Conservation (phyloP, 2,797 vertebrate species). For the Molossus molossus region DNA sequence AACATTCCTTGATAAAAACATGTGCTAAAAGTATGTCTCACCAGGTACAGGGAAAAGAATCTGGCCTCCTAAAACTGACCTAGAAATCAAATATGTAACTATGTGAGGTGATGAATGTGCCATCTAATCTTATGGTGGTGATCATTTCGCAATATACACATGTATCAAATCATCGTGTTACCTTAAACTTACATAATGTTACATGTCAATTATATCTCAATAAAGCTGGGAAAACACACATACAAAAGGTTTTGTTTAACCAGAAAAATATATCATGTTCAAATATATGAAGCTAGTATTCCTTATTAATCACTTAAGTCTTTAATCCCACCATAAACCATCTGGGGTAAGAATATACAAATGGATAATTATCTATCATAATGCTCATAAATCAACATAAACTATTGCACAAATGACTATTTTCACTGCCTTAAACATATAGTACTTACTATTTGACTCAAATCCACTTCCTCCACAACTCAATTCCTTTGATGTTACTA, state of each 20-base stretch:
- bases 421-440: neutral
- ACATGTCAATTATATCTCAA: neutral
- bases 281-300: slow-evolving; percentile 5
- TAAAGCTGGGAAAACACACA: neutral
- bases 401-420: neutral
- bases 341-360: neutral
- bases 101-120: neutral
- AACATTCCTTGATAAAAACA: neutral
- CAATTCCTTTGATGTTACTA: neutral
- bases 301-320: neutral
- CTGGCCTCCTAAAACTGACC: neutral
- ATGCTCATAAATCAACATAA: neutral
- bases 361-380: neutral
- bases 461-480: neutral
- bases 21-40: neutral
- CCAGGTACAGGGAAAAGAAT: neutral
- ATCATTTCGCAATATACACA: neutral
- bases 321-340: slow-evolving; percentile 18
- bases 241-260: neutral
- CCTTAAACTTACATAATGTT: neutral
- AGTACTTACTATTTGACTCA: neutral
- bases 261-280: slow-evolving; percentile 44
- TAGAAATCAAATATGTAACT: neutral
- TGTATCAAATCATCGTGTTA: neutral
- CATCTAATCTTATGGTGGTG: neutral